Evolutionary conservation across 2,797 vertebrate species (phyloP), one percentile per base, ranked within the genome.

Genomic region (Rhyacichthys aspro): DNA sequence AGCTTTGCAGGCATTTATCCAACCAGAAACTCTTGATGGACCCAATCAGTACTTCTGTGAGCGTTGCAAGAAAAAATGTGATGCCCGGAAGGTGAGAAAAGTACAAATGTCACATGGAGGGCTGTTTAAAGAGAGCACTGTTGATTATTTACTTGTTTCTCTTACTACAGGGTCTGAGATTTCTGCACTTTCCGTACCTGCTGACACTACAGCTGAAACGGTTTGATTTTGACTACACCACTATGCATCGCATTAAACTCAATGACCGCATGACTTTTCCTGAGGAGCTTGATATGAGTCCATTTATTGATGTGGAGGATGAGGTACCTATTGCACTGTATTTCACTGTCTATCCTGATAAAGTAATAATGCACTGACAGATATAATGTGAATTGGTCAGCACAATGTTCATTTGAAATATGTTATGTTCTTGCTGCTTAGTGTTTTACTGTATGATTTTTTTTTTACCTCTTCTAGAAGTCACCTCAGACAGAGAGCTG

Each of bases 31-130:
- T 58, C 90, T 99, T 43, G 96, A 99, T 70, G 98, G 98, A 43
- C 93, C 97, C 44, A 99, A 99, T 90, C 98, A 99, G 63, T 99
- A 99, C 87, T 99, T 97, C 88, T 99, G 98, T 88, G 98, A 99
- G 83, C 94, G 96, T 43, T 99, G 98, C 90, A 98, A 97, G 88
- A 99, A 98, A 92, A 99, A 99, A 84, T 99, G 98, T 65, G 97
- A 99, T 48, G 98, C 98, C 48, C 93, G 97, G 55, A 99, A 99
- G 95, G 98, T 99, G 92, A 90, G 84, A 11, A 14, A 10, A 53
- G 36, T 28, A 12, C 67, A 74, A 67, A 46, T 14, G 16, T 38
- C 57, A 45, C 11, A 11, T 59, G 9, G 14, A 36, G 23, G 45
- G 11, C 1, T 43, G 48, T 48, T 79, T 11, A 45, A 2, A 47